Conservation (phyloP, 2,113 vertebrate species). For the Copsychus sechellarum region DNA sequence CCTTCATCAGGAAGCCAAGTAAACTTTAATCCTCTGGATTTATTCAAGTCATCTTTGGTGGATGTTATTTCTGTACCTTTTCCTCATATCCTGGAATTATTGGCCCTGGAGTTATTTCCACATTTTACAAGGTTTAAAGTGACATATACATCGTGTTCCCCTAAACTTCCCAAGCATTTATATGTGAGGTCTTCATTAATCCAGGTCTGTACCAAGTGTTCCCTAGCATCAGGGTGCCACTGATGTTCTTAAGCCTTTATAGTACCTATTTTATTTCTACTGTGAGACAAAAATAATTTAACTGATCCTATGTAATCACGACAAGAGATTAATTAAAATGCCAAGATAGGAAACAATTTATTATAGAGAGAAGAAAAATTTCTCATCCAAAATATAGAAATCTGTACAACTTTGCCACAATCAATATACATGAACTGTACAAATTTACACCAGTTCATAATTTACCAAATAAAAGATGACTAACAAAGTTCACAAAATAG, state of each 20-base stretch:
- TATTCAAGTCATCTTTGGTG: slow-evolving; percentile 69
- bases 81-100: slow-evolving; percentile 69
- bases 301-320: slow-evolving; percentile 77
- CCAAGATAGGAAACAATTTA: slow-evolving; percentile 96
- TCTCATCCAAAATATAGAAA: slow-evolving; percentile 99
- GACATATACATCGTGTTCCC: slow-evolving; percentile 41
- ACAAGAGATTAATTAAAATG: slow-evolving; percentile 87
- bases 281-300: slow-evolving; percentile 63
- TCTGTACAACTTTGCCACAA: slow-evolving; percentile 99
- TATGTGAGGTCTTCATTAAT: slow-evolving; percentile 47
- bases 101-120: slow-evolving; percentile 69
- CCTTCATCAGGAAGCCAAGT: slow-evolving; percentile 74
- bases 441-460: slow-evolving; percentile 99
- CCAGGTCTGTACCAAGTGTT: slow-evolving; percentile 35
- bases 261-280: slow-evolving; percentile 55
- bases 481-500: slow-evolving; percentile 98
- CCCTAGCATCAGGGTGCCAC: slow-evolving; percentile 58
- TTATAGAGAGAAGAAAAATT: slow-evolving; percentile 99
- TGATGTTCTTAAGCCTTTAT: slow-evolving; percentile 36
- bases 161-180: slow-evolving; percentile 45
- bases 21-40: slow-evolving; percentile 72
- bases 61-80: slow-evolving; percentile 70
- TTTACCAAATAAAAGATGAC: slow-evolving; percentile 96
- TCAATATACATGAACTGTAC: slow-evolving; percentile 99
- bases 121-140: slow-evolving; percentile 45